Evolutionary conservation across 1,140 invertebrate species (phyloP).

Genomic region (Acromyrmex heyeri): DNA sequence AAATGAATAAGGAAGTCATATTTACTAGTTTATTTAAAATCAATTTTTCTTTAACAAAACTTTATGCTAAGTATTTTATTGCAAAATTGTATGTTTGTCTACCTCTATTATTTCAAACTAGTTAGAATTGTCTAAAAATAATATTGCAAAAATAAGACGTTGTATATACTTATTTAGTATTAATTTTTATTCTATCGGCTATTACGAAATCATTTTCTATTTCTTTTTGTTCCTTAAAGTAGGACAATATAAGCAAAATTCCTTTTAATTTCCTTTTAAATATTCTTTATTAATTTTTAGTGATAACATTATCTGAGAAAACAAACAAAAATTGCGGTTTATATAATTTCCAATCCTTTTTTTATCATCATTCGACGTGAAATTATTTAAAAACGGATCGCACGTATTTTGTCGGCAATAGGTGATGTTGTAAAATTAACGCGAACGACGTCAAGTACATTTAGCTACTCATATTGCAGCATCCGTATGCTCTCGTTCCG

Average conservation of each 20-base stretch:
- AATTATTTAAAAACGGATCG: not conserved
- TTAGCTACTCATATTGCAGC: slow-evolving; percentile 19
- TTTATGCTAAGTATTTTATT: not conserved
- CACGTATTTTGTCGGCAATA: not conserved
- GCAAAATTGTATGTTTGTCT: not conserved
- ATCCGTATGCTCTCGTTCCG: slow-evolving; percentile 51
- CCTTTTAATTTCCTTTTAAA: not conserved
- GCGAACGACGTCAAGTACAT: not conserved
- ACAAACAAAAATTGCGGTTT: not conserved
- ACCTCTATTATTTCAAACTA: not conserved
- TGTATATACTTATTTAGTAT: too few species aligned
- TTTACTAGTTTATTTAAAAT: not conserved
- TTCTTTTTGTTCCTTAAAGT: not conserved
- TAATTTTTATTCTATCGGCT: not conserved
- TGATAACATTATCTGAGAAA: not conserved
- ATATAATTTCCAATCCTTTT: not conserved
- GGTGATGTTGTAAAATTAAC: slow-evolving; percentile 41
- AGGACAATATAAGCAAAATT: not conserved
- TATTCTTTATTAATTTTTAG: too few species aligned
- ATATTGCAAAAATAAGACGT: not conserved
- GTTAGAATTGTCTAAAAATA: not conserved
- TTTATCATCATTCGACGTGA: not conserved
- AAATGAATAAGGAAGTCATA: not conserved
- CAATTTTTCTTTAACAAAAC: not conserved
- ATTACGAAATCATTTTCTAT: not conserved